phyloP scores from a whole-genome alignment of 2,113 vertebrate species.

The Miniopterus natalensis region DNA sequence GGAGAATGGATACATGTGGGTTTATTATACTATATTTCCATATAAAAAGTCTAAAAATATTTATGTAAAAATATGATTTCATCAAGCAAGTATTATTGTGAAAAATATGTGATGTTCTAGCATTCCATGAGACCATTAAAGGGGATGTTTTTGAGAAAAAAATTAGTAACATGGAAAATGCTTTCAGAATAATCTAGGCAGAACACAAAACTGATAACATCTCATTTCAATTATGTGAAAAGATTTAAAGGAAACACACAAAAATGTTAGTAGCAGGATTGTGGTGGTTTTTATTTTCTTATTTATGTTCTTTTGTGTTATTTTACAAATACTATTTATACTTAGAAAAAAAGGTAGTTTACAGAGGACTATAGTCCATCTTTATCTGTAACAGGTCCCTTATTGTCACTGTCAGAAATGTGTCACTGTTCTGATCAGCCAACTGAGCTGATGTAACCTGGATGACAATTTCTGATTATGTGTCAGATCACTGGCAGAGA shows the following conservation, averaged over 20 bases:
- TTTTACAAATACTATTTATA: conserved; percentile 25
- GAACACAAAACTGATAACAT: background rate
- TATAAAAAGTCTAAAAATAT: background rate
- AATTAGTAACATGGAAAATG: background rate
- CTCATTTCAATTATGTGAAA: background rate
- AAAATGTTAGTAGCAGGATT: conserved; percentile 17
- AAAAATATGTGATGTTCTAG: background rate
- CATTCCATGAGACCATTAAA: conserved; percentile 22
- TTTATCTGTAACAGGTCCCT: background rate
- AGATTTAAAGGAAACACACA: background rate
- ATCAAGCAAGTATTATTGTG: conserved; percentile 4
- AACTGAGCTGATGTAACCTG: background rate
- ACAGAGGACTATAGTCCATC: background rate
- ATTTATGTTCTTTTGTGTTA: background rate
- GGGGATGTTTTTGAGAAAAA: conserved; percentile 27
- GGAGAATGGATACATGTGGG: background rate
- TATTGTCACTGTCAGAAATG: background rate
- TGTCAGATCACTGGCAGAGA: background rate
- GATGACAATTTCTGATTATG: background rate
- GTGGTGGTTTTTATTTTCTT: background rate
- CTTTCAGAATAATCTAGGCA: background rate
- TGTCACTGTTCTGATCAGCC: background rate
- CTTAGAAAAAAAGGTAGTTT: background rate
- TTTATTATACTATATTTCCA: background rate
- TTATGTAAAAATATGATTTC: conserved; percentile 14